These are phyloP conservation scores for Lasioglossum vierecki DNA, from an alignment of 2,888 invertebrate genomes.

Conservation along the genomic window DNA sequence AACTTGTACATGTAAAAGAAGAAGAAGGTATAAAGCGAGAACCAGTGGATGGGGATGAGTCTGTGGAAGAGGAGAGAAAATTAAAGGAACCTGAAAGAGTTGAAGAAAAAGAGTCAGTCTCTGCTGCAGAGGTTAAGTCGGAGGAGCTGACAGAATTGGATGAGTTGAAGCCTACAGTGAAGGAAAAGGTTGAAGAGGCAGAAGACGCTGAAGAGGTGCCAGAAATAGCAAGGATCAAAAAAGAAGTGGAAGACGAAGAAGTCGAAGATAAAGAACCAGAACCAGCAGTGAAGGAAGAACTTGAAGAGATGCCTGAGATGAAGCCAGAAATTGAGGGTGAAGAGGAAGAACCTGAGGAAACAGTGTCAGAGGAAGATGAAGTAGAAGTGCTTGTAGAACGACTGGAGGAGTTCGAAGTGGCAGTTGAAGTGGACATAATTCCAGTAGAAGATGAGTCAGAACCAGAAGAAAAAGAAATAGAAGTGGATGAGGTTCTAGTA, in stretches of 20 bases:
- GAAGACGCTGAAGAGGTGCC: neutral
- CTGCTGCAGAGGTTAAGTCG: neutral
- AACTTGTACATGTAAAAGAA: neutral
- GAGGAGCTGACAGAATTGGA: neutral
- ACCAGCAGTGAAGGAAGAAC: neutral
- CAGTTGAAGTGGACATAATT: neutral
- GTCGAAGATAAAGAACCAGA: slow-evolving; percentile 6
- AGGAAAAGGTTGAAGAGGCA: neutral
- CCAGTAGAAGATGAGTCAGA: neutral
- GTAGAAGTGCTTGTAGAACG: neutral
- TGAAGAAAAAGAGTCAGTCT: neutral
- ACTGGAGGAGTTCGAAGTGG: slow-evolving; percentile 3
- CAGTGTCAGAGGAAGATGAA: slow-evolving; percentile 1
- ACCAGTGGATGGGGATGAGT: neutral
- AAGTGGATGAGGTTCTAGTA: neutral
- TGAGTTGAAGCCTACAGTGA: neutral
- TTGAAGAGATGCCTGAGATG: slow-evolving; percentile 1
- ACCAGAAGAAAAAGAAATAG: neutral
- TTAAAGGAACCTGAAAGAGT: neutral
- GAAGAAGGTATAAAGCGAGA: neutral
- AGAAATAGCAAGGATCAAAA: neutral
- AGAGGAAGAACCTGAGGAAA: slow-evolving; percentile 2
- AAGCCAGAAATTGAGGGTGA: neutral
- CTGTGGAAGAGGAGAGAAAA: neutral
- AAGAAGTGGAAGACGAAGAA: neutral